phyloP scores from a whole-genome alignment of 2,888 invertebrate species.

The Glyphotaelius pellucidus region DNA sequence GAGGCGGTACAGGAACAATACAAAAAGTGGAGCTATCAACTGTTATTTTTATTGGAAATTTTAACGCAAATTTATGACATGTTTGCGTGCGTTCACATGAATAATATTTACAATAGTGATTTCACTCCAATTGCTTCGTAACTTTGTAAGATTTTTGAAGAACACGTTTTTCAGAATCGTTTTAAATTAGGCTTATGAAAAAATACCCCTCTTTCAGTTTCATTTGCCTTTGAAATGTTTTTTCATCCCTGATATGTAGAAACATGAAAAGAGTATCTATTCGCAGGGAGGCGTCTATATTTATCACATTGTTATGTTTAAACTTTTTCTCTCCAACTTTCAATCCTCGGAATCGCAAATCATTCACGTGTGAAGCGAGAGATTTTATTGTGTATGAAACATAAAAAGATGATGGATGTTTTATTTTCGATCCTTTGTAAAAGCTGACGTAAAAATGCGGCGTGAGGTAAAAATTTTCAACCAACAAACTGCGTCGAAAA shows the following conservation, averaged over 20 bases:
- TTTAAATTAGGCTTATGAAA: too few species aligned
- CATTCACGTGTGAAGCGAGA: background rate
- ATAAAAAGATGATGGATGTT: background rate
- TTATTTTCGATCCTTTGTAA: background rate
- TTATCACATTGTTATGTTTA: background rate
- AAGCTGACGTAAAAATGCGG: background rate
- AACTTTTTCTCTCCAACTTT: background rate
- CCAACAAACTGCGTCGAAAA: too few species aligned
- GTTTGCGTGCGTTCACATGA: background rate
- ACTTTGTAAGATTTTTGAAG: background rate
- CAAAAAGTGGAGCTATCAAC: background rate
- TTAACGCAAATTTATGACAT: background rate
- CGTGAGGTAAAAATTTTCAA: background rate
- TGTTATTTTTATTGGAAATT: too few species aligned
- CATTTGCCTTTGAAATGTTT: background rate
- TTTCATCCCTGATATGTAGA: background rate
- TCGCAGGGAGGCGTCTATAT: background rate
- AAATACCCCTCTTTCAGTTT: too few species aligned
- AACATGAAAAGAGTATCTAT: background rate
- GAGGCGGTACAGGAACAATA: background rate
- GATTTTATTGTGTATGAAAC: constrained; percentile 2
- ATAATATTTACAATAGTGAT: background rate
- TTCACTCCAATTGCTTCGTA: background rate
- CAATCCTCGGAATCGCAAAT: background rate
- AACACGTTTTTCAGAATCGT: too few species aligned